Evolutionary conservation across 53 echinoderm and acorn worm species (phyloP), one percentile per base, ranked within the genome.

Genomic region (Holothuria leucospilota): DNA sequence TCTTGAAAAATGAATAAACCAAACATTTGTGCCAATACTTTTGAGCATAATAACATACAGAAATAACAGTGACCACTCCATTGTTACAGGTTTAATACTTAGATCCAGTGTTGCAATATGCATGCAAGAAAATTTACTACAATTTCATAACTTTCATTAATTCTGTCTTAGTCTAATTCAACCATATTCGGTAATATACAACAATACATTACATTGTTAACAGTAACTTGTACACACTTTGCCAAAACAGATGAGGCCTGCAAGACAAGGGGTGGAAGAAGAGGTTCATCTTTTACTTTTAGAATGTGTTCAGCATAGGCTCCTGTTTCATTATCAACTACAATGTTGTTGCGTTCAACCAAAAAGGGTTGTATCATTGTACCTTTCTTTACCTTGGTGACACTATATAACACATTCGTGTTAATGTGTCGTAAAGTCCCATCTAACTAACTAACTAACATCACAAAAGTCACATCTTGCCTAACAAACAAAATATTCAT

Each of bases 201-300:
- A 46, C 75, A 75, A 24, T 52, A 75, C 51, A 20, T 75, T 6
- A 11, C n/a, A 25, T 25, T 12, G 8, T 42, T n/a, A 4, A 75
- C 51, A 75, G 49, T 75, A 12, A 87, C 80, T 53, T 78, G 80
- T 60, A 87, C 87, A 79, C 80, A 78, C 78, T 80, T 80, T 52
- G 59, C 13, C 58, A 68, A 56, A 20, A 16, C 20, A n/a, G 63
- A 61, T 12, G 82, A 63, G 62, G 15, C 82, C 25, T 53, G 79
- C 79, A 79, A 71, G 40, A 29, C 38, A 52, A 21, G 77, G 12
- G 58, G 77, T 77, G 77, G 77, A 49, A 77, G 53, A 10, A 77
- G 77, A 27, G 58, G 77, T 51, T 77, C 25, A 21, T 77, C 51
- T 34, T 21, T 11, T 49, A 77, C 77, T 25, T n/a, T n/a, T 18